Base-by-base conservation (phyloP, 1,140 invertebrate genomes). In the Megathymus violae region DNA sequence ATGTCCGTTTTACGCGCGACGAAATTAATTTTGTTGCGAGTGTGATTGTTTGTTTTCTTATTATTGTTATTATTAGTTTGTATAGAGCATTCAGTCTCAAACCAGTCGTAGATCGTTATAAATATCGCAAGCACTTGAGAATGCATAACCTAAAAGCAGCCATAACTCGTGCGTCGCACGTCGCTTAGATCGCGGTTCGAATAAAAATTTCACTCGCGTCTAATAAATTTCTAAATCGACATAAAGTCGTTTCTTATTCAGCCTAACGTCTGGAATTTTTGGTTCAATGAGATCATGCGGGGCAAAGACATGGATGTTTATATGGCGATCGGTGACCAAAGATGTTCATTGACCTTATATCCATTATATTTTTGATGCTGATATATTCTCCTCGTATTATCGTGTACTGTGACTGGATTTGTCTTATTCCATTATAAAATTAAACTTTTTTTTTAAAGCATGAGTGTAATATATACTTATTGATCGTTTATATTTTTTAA, bases 201-300 rank as follows among this genome's bases (percentile, higher is more conserved):
- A 81, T 84, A 74, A 85, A 83, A 87, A 82, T 82, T 71, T 78
- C 68, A 66, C 58, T 70, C 69, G 74, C 65, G 76, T 88, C 84
- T 89, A 87, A 87, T 87, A 89, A 89, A 89, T 89, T 87, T 80
- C 78, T 83, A 86, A 85, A 89, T 89, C 84, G 84, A 85, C 78
- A 76, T 82, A 74, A 65, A 80, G 69, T 78, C 69, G 78, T 85
- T 87, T 77, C 74, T 80, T 80, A 89, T 89, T 84, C 84, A 79
- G 71, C 58, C 51, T 63, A 64, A 76, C 68, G 67, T 71, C 63
- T 64, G 60, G 76, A 76, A 80, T 85, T 80, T 76, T 54, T 70
- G 74, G 71, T 78, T 85, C 83, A 86, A 88, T 86, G 79, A 84
- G 80, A 86, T 88, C 82, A 78, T 83, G 82, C 83, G 77, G 82